These are phyloP conservation scores for Pempheris klunzingeri DNA, from an alignment of 2,797 vertebrate genomes.

Conservation along the genomic window DNA sequence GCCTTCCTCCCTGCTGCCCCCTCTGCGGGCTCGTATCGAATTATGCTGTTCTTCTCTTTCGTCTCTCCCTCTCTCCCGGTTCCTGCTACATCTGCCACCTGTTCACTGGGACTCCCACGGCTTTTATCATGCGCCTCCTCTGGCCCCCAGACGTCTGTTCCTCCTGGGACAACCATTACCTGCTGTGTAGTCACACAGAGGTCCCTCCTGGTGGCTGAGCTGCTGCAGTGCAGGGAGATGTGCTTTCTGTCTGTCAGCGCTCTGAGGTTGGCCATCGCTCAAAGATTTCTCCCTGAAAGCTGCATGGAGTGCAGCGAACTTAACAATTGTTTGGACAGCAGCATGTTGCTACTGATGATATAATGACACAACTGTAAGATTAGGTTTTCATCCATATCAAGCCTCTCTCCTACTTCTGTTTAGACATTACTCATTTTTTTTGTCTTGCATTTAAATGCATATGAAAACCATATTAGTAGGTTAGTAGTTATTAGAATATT, in stretches of 20 bases:
- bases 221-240: slow-evolving; percentile 43
- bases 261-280: slow-evolving; percentile 22
- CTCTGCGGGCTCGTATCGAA: slow-evolving; percentile 79
- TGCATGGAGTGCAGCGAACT: slow-evolving; percentile 44
- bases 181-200: slow-evolving; percentile 22
- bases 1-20: slow-evolving; percentile 64
- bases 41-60: slow-evolving; percentile 85
- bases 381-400: slow-evolving; percentile 5
- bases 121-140: slow-evolving; percentile 67
- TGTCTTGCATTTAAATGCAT: not conserved
- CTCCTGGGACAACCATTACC: slow-evolving; percentile 44
- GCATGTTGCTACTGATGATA: slow-evolving; percentile 28
- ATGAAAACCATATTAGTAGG: not conserved
- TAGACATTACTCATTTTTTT: not conserved
- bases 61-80: slow-evolving; percentile 50
- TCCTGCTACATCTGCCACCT: slow-evolving; percentile 82
- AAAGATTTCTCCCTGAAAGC: slow-evolving; percentile 47
- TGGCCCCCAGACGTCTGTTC: slow-evolving; percentile 39
- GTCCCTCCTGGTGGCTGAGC: slow-evolving; percentile 64
- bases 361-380: slow-evolving; percentile 14
- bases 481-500: too few relatives aligned
- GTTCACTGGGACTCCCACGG: slow-evolving; percentile 79
- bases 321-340: slow-evolving; percentile 44
- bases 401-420: not conserved
- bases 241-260: slow-evolving; percentile 46